Evolutionary conservation across 1,140 invertebrate species (phyloP).

Genomic region (Contarinia nasturtii): DNA sequence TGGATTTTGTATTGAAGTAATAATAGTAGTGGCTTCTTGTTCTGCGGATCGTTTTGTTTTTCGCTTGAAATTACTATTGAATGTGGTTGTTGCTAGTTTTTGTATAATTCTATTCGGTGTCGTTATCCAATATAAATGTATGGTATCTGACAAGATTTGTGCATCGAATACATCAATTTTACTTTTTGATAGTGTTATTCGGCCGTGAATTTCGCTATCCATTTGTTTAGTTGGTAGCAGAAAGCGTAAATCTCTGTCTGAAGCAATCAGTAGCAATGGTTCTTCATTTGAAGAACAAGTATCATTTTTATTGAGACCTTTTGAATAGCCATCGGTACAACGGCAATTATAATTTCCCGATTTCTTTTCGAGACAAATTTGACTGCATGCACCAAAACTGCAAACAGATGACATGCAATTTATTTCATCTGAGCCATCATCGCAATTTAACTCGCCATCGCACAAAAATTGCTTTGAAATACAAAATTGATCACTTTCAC

Average conservation of each 20-base stretch:
- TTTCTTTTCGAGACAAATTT: constrained; percentile 50
- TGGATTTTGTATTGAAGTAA: constrained; percentile 28
- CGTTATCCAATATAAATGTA: constrained; percentile 31
- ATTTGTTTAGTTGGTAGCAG: constrained; percentile 40
- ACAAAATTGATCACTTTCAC: constrained; percentile 46
- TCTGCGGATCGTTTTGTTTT: background rate
- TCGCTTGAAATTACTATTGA: constrained; percentile 3
- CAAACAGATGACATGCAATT: constrained; percentile 52
- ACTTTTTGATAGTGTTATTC: constrained; percentile 18
- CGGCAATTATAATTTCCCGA: constrained; percentile 37
- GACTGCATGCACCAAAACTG: constrained; percentile 50
- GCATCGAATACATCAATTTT: constrained; percentile 37
- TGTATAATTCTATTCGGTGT: constrained; percentile 27
- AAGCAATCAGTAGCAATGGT: constrained; percentile 38
- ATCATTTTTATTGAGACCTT: constrained; percentile 24
- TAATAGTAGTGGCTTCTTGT: background rate
- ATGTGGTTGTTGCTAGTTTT: constrained; percentile 8
- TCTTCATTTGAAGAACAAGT: constrained; percentile 31
- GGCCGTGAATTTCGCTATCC: constrained; percentile 22
- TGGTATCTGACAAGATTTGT: constrained; percentile 23
- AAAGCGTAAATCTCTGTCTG: constrained; percentile 38
- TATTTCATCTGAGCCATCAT: constrained; percentile 42
- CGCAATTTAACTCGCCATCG: constrained; percentile 35
- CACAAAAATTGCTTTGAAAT: constrained; percentile 59
- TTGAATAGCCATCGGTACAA: constrained; percentile 43